Percentiles rank a stretch among this genome's conserved stretches.
Evolutionary conservation across 30 jellyfish, hydroid and myxozoan genomes (phyloP).

Genomic region (Aurelia sp.): DNA sequence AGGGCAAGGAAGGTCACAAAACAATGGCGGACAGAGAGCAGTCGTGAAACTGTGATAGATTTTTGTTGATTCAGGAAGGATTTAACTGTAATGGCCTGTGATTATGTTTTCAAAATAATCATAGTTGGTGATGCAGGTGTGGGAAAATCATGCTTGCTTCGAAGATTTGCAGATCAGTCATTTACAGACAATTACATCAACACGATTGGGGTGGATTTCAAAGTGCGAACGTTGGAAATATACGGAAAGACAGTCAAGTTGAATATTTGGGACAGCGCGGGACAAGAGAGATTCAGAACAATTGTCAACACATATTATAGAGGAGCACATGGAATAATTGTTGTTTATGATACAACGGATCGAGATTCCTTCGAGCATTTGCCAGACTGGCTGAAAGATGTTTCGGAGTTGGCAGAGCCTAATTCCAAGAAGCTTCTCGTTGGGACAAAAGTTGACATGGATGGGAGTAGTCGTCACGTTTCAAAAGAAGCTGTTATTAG

Average conservation of each 20-base stretch:
- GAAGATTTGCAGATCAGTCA: constrained; percentile 98
- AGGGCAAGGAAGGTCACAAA: neutral
- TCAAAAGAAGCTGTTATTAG: constrained; percentile 59
- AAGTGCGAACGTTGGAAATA: constrained; percentile 92
- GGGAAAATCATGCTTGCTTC: constrained; percentile 95
- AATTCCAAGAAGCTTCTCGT: constrained; percentile 88
- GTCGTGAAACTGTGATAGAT: neutral
- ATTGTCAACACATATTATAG: constrained; percentile 96
- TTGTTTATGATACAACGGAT: constrained; percentile 96
- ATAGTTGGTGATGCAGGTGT: constrained; percentile 99
- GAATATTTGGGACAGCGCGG: constrained; percentile 99
- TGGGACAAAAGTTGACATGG: constrained; percentile 94
- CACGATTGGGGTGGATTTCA: constrained; percentile 99
- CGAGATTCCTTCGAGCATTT: constrained; percentile 90
- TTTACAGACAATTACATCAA: constrained; percentile 94
- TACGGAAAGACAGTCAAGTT: constrained; percentile 90
- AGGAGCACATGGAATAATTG: constrained; percentile 96
- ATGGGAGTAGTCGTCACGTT: constrained; percentile 74
- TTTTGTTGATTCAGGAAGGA: neutral
- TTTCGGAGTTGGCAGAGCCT: constrained; percentile 94
- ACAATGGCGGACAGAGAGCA: constrained; percentile 29
- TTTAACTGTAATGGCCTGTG: constrained; percentile 85
- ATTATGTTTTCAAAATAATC: constrained; percentile 92
- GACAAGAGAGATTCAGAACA: constrained; percentile 98
- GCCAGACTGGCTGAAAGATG: constrained; percentile 91